A percentile compares a stretch with the other conserved stretches of the same genome.
Conservation (phyloP, 1,140 invertebrate species). For the Zaprionus gabonicus region DNA sequence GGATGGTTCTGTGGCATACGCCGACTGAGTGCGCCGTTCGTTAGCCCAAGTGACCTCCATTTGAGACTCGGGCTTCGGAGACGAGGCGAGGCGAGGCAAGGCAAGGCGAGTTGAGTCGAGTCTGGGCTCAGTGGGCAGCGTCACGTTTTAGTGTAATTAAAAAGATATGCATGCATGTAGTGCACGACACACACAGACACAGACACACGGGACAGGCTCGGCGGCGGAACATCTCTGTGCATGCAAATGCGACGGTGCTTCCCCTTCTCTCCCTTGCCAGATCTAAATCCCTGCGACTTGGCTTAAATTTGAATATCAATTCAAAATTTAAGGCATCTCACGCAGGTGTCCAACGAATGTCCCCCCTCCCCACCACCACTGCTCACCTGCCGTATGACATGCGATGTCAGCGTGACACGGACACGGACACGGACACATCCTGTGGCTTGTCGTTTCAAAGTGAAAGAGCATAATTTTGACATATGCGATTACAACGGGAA, state of each 20-base stretch:
- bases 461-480: conserved; percentile 78
- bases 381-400: conserved; percentile 17
- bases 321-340: conserved; percentile 47
- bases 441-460: conserved; percentile 67
- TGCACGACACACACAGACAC: conserved; percentile 5
- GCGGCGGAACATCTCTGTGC: conserved; percentile 12
- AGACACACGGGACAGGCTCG: conserved; percentile 31
- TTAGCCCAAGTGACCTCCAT: conserved; percentile 79
- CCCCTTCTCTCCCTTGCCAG: conserved; percentile 31
- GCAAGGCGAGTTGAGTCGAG: not conserved
- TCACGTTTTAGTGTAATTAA: conserved; percentile 82
- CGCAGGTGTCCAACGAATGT: conserved; percentile 20
- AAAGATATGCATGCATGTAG: conserved; percentile 73
- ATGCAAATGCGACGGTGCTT: conserved; percentile 12
- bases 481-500: conserved; percentile 72
- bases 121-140: conserved; percentile 53
- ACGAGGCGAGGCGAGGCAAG: not conserved
- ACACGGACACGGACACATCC: conserved; percentile 58
- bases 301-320: conserved; percentile 52
- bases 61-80: conserved; percentile 28
- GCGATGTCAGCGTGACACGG: conserved; percentile 55
- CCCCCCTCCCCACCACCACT: too few relatives aligned
- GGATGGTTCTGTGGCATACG: conserved; percentile 58
- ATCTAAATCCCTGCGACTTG: conserved; percentile 40
- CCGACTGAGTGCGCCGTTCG: conserved; percentile 50